Conservation (phyloP, 1,140 invertebrate species). For the Phymorhynchus buccinoides region DNA sequence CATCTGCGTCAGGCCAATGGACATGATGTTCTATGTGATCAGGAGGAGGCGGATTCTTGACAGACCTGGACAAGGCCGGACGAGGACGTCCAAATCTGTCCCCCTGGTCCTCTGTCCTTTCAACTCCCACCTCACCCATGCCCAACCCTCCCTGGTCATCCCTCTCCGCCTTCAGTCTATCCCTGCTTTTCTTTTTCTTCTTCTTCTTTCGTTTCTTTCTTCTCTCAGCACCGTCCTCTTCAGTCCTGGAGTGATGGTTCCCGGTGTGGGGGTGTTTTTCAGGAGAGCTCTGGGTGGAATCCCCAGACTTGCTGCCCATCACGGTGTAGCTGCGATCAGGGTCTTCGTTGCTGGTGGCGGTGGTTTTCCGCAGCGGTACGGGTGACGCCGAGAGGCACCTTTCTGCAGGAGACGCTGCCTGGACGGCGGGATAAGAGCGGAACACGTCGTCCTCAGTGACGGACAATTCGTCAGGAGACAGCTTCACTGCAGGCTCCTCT, state of each 20-base stretch:
- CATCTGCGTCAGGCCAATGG: conserved; percentile 14
- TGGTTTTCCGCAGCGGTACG: neutral
- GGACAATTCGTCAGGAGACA: neutral
- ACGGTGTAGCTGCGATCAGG: neutral
- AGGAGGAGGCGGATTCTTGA: neutral
- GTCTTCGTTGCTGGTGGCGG: neutral
- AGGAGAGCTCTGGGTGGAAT: neutral
- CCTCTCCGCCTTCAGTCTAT: neutral
- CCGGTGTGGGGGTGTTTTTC: neutral
- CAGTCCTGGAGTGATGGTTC: neutral
- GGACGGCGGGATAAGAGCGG: neutral
- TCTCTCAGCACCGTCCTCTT: neutral
- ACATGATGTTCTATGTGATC: conserved; percentile 9
- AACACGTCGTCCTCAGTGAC: neutral
- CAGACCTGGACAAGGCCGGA: neutral
- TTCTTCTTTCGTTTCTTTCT: conserved; percentile 29
- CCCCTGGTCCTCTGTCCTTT: too few species aligned
- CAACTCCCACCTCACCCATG: neutral
- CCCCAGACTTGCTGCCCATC: neutral
- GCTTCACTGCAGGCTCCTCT: neutral
- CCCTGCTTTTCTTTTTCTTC: conserved; percentile 22
- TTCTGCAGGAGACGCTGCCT: neutral
- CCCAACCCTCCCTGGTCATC: neutral
- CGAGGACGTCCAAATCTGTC: neutral
- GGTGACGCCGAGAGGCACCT: neutral